These are phyloP conservation scores for Pammene aurita DNA, from an alignment of 2,888 invertebrate species.

Conservation along the genomic window DNA sequence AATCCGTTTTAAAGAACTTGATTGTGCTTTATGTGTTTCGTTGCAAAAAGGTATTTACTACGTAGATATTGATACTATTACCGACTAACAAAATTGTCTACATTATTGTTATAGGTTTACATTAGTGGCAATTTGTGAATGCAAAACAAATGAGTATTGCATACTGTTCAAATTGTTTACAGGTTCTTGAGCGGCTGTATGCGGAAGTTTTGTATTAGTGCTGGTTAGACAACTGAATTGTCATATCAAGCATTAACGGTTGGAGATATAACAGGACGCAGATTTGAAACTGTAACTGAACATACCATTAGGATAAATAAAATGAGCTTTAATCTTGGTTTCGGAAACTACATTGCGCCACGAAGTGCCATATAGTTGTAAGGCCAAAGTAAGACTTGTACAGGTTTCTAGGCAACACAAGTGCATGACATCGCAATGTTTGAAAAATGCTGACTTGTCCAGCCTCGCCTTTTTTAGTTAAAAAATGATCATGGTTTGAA, in stretches of 20 bases:
- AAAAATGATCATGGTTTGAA: too few relatives aligned
- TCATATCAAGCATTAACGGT: background rate
- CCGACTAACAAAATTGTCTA: background rate
- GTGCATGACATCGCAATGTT: background rate
- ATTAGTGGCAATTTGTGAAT: background rate
- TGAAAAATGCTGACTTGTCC: too few relatives aligned
- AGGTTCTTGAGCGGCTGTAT: background rate
- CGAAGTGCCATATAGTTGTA: background rate
- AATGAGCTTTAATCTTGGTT: background rate
- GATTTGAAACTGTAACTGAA: too few relatives aligned
- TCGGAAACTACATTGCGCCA: background rate
- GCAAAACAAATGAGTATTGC: background rate
- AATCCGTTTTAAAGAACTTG: background rate
- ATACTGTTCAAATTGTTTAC: background rate
- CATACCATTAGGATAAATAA: background rate
- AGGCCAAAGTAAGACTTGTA: background rate
- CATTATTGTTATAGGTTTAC: background rate
- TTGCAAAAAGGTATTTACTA: background rate
- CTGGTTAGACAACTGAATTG: slow-evolving; percentile 1
- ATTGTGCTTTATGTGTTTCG: background rate
- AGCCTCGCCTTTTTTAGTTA: too few relatives aligned
- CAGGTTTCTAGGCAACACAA: background rate
- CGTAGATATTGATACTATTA: background rate
- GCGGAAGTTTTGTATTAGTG: slow-evolving; percentile 3
- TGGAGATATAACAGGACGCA: background rate